These are phyloP conservation scores for Archivesica marissinica DNA, from an alignment of 1,140 invertebrate species.

Conservation along the genomic window DNA sequence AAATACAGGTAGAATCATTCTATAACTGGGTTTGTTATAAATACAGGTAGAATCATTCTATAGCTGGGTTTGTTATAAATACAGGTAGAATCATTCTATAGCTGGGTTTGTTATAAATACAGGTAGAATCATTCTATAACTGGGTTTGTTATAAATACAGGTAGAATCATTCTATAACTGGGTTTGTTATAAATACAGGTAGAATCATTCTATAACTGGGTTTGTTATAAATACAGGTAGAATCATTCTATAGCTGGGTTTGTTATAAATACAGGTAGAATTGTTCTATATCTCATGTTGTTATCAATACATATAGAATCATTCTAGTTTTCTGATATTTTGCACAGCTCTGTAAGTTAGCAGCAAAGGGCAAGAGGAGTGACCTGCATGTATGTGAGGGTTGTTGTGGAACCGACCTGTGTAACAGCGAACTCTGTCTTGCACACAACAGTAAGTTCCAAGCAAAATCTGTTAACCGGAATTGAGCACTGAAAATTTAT, in stretches of 20 bases:
- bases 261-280: constrained; percentile 43
- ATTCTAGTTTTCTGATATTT: too few relatives aligned
- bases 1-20: constrained; percentile 44
- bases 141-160: constrained; percentile 33
- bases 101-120: constrained; percentile 23
- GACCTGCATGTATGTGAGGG: constrained; percentile 53
- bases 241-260: constrained; percentile 42
- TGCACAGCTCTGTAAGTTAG: constrained; percentile 39
- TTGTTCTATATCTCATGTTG: neutral
- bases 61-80: constrained; percentile 35
- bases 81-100: constrained; percentile 54
- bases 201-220: constrained; percentile 49
- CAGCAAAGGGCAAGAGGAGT: constrained; percentile 35
- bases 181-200: constrained; percentile 40
- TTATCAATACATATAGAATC: neutral
- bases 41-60: constrained; percentile 49
- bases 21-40: constrained; percentile 45
- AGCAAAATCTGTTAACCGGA: too few relatives aligned
- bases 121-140: constrained; percentile 58
- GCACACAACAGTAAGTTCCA: constrained; percentile 45
- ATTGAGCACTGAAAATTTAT: too few relatives aligned
- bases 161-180: constrained; percentile 54
- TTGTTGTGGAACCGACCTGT: constrained; percentile 50
- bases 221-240: constrained; percentile 42
- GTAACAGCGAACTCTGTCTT: constrained; percentile 53